A percentile compares a stretch with the other conserved stretches of the same genome.
These are phyloP conservation scores for Neodon shergylaensis DNA, from an alignment of 2,113 vertebrate species.

Conservation along the genomic window DNA sequence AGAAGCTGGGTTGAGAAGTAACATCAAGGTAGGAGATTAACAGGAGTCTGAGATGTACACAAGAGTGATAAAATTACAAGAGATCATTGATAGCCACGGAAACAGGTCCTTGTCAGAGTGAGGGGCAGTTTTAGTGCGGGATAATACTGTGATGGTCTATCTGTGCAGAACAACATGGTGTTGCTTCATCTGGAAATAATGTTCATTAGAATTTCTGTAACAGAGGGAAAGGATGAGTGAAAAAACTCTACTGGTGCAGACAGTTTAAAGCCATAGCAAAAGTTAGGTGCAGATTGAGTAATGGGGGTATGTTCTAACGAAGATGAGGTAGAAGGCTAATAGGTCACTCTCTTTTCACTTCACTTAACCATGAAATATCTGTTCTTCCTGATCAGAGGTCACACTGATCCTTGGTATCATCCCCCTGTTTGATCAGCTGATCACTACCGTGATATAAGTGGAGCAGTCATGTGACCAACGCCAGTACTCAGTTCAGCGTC, in stretches of 20 bases:
- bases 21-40: not conserved
- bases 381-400: not conserved
- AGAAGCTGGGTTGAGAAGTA: not conserved
- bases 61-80: not conserved
- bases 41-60: not conserved
- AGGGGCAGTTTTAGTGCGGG: accelerated
- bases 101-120: not conserved
- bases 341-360: not conserved
- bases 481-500: not conserved
- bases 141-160: not conserved
- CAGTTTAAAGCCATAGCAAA: not conserved
- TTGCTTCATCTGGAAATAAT: not conserved
- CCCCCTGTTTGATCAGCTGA: accelerated
- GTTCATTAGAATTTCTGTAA: not conserved
- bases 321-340: not conserved
- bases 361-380: not conserved
- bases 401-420: no score
- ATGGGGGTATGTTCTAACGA: not conserved
- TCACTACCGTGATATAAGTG: accelerated
- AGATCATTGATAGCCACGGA: not conserved
- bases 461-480: accelerated
- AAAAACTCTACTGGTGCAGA: not conserved
- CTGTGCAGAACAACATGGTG: not conserved
- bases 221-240: no score
- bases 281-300: not conserved